Evolutionary conservation across 2,888 invertebrate species (phyloP), one percentile per base, ranked within the genome.

Genomic region (Drosophila borealis): DNA sequence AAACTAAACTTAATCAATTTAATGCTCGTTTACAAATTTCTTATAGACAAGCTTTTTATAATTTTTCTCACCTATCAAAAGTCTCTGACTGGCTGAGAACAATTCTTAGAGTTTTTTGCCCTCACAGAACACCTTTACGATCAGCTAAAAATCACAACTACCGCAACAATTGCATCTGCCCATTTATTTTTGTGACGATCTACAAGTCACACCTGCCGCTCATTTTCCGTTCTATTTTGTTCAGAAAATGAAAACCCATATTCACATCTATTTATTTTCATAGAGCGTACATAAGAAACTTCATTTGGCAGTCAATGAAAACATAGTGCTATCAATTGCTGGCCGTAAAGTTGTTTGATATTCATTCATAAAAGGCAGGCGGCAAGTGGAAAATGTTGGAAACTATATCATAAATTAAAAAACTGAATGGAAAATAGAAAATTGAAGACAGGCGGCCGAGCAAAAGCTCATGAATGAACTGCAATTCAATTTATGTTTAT

Each of bases 401-500:
- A 55, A 62, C 46, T 51, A 42, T 56, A 37, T 42, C 65, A 65
- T 74, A 69, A 69, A 78, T 65, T 56, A 56, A 49, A 42, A 44
- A 67, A 29, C 25, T 44, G 19, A 56, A n/a, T 46, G 37, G 39
- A 57, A 64, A 70, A 59, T 25, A 49, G 60, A 46, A 64, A 57
- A 74, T 64, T 57, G 49, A 53, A 60, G 44, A 46, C 51, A 36
- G 48, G n/a, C 39, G 13, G n/a, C 14, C 17, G 42, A 29, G 50
- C 21, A 53, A 39, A 37, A 41, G 48, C 13, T 71, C 68, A 89
- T 84, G 88, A 89, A 85, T 85, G 88, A 82, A 74, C 39, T 76
- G 89, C 74, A 84, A 88, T 88, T 81, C 67, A 85, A 73, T 87
- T 78, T 67, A 81, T 78, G 79, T 70, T 68, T 66, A 68, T 70